Percentiles rank a stretch among this genome's conserved stretches.
These are phyloP conservation scores for Cactoblastis cactorum DNA, from an alignment of 2,888 invertebrate species.

Conservation along the genomic window DNA sequence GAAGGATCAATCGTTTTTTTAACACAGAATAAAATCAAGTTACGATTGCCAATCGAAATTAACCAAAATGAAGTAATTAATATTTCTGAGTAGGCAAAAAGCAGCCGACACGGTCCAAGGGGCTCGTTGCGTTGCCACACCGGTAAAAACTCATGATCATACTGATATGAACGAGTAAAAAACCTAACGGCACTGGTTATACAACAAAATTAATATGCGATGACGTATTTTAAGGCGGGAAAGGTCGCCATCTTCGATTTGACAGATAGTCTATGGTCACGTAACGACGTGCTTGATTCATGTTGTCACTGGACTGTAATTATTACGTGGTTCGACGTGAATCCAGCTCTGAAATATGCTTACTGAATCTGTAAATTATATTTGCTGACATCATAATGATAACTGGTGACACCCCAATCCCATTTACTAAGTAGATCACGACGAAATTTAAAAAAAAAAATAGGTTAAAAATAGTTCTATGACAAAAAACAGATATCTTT, in stretches of 20 bases:
- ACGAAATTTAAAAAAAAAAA: too few species aligned
- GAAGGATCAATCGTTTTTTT: too few species aligned
- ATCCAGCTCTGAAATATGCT: too few species aligned
- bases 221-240: slow-evolving; percentile 10
- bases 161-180: slow-evolving; percentile 32
- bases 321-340: too few species aligned
- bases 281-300: background rate
- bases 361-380: too few species aligned
- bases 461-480: too few species aligned
- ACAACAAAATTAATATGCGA: slow-evolving; percentile 11
- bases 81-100: slow-evolving; percentile 38
- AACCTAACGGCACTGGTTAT: slow-evolving; percentile 21
- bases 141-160: slow-evolving; percentile 22
- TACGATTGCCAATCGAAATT: slow-evolving; percentile 34
- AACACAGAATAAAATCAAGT: too few species aligned
- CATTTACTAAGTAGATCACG: too few species aligned
- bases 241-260: background rate
- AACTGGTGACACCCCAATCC: too few species aligned
- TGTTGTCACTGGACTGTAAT: too few species aligned
- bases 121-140: slow-evolving; percentile 23
- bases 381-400: too few species aligned
- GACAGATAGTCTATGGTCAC: background rate
- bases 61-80: slow-evolving; percentile 56
- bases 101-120: slow-evolving; percentile 24
- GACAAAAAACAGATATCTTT: too few species aligned